Evolutionary conservation across 2,797 vertebrate species (phyloP), one percentile per base, ranked within the genome.

Genomic region (Myiothlypis chrysogaster): DNA sequence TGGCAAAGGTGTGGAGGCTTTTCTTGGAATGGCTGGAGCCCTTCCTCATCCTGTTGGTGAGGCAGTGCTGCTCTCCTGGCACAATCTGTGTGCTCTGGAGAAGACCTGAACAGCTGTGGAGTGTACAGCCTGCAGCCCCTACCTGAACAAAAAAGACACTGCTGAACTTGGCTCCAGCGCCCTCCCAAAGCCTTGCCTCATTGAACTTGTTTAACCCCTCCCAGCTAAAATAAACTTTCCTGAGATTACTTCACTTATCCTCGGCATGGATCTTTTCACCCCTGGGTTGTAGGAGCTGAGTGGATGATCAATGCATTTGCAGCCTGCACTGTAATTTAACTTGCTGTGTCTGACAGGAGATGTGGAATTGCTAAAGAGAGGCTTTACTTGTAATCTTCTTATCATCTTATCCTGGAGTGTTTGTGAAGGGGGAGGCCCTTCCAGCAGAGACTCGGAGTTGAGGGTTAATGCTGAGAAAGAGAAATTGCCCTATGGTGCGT

Each of bases 361-460:
- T 97, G 97, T 95, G 95, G 97, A 97, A 97, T 97, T 94, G 96
- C 97, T 97, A 97, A 98, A 97, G 97, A 97, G 96, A 97, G 97
- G 97, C 97, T 98, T 98, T 98, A 95, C 97, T 98, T 97, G 97
- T 98, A 98, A 98, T 98, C 98, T 98, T 98, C 98, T 98, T 98
- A 98, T 98, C 97, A 97, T 97, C 96, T 98, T 96, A 97, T 96
- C 95, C 97, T 95, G 94, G 97, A 97, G 97, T 97, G 97, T 97
- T 96, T 98, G 95, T 97, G 94, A 97, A 97, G 95, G 97, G 95
- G 68, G 44, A 95, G 94, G 85, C 89, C 89, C 95, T 96, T 91
- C 93, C 90, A 83, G 92, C 92, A 78, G 70, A 72, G 89, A 57
- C 92, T 97, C 20, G 2, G 75, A 96, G 78, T 75, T 93, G 93